These are phyloP conservation scores for Zaprionus obscuricornis DNA, from an alignment of 2,888 invertebrate species.

Conservation along the genomic window DNA sequence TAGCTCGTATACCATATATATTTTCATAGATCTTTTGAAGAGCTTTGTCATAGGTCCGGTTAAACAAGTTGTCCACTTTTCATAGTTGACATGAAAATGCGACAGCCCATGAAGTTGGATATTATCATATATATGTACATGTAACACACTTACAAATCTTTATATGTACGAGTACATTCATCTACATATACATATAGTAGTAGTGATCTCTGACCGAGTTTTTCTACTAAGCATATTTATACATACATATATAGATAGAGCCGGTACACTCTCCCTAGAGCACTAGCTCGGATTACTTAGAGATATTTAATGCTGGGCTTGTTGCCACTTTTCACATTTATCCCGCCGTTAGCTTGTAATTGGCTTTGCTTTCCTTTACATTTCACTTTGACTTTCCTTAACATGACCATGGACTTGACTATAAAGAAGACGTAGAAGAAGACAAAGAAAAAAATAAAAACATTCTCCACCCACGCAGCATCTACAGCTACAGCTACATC, in stretches of 20 bases:
- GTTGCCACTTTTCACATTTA: neutral
- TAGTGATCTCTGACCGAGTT: constrained; percentile 72
- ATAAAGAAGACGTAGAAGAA: too few species aligned
- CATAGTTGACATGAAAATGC: constrained; percentile 67
- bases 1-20: too few species aligned
- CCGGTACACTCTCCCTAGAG: too few species aligned
- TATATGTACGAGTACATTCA: too few species aligned
- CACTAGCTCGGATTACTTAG: constrained; percentile 49
- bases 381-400: constrained; percentile 75
- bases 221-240: too few species aligned
- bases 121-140: neutral
- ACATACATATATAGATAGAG: too few species aligned
- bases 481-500: constrained; percentile 40
- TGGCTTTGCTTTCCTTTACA: constrained; percentile 73
- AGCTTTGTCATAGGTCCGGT: constrained; percentile 70
- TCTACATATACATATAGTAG: constrained; percentile 3
- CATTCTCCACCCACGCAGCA: constrained; percentile 69
- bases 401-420: constrained; percentile 20
- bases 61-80: constrained; percentile 60
- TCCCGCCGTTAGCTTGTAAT: constrained; percentile 44
- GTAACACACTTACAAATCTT: constrained; percentile 1
- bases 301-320: constrained; percentile 48
- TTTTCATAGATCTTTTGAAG: constrained; percentile 16
- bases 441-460: constrained; percentile 21
- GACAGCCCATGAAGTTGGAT: constrained; percentile 53